Evolutionary conservation across 2,888 invertebrate species (phyloP), one percentile per base, ranked within the genome.

Genomic region (Caenorhabditis wallacei): DNA sequence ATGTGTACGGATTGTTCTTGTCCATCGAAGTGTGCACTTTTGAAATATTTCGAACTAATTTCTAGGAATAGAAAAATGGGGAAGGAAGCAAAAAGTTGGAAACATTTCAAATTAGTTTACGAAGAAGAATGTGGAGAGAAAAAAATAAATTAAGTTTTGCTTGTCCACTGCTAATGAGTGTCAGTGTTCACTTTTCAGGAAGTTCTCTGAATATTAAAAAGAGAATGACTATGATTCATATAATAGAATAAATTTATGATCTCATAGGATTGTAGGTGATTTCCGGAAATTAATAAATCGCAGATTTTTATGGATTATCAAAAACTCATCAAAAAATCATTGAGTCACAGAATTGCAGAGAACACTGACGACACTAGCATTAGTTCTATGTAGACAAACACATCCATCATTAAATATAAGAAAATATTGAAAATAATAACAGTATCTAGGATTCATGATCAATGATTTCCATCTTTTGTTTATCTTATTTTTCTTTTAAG

Each of bases 91-190:
- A 61, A 56, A 68, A 75, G 35, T 75, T 56, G 20, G 59, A 66
- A 76, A 76, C 37, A 46, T 76, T 69, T 30, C 22, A 75, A 76
- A 76, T 76, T 76, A 76, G 75, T 75, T 68, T 75, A 75, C 57
- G 7, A 22, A 37, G 56, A 16, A 66, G 40, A 48, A 57, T 20
- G 18, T 51, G 22, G 43, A 64, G 54, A 43, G 43, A 16, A 18
- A 63, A 72, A 64, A 74, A 63, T 56, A 46, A 46, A 56, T 74
- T 61, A 53, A 72, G 40, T 72, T 72, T 54, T 26, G 61, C 18
- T 43, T 43, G 18, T 24, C 20, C n/a, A 51, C 35, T 51, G 20
- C 18, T 64, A 46, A 66, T 37, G 22, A 51, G 18, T 40, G 43
- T 61, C 22, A 37, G 57, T n/a, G 61, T 61, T 61, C 43, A 24